Evolutionary conservation across 2,888 invertebrate genomes (phyloP).

Genomic region (Aspidapion aeneum): DNA sequence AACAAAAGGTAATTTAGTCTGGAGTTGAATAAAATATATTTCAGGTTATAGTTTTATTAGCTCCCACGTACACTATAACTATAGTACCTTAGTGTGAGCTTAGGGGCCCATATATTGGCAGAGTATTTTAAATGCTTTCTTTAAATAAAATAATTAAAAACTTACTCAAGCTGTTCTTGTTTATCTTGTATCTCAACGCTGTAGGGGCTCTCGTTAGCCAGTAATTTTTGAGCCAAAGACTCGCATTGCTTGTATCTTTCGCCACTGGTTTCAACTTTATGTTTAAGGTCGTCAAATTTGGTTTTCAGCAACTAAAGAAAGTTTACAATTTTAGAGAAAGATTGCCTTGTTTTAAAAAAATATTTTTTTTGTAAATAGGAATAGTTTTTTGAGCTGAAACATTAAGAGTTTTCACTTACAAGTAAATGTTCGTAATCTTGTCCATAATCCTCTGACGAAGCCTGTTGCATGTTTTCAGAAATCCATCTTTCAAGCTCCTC

Average conservation of each 20-base stretch:
- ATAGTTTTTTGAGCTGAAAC: too few relatives aligned
- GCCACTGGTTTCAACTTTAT: slow-evolving; percentile 83
- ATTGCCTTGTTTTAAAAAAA: not conserved
- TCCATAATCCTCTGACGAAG: slow-evolving; percentile 90
- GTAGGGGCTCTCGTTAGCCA: slow-evolving; percentile 82
- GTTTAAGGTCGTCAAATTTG: slow-evolving; percentile 92
- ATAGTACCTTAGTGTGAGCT: too few relatives aligned
- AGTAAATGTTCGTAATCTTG: slow-evolving; percentile 90
- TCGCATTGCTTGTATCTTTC: slow-evolving; percentile 91
- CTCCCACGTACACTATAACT: too few relatives aligned
- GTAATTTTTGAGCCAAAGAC: slow-evolving; percentile 82
- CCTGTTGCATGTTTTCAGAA: slow-evolving; percentile 82
- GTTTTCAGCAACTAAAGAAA: slow-evolving; percentile 68
- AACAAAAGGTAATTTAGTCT: too few relatives aligned
- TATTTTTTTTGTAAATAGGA: not conserved
- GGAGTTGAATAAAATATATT: too few relatives aligned
- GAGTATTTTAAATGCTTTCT: too few relatives aligned
- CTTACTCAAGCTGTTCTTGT: slow-evolving; percentile 83
- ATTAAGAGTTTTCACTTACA: too few relatives aligned
- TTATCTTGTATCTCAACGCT: slow-evolving; percentile 80
- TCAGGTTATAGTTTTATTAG: too few relatives aligned
- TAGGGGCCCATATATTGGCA: too few relatives aligned
- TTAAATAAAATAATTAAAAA: too few relatives aligned
- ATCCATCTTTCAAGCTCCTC: slow-evolving; percentile 92
- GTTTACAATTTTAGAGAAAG: too few relatives aligned